Evolutionary conservation across 2,113 vertebrate species (phyloP), one percentile per base, ranked within the genome.

Genomic region (Leptosomus discolor): DNA sequence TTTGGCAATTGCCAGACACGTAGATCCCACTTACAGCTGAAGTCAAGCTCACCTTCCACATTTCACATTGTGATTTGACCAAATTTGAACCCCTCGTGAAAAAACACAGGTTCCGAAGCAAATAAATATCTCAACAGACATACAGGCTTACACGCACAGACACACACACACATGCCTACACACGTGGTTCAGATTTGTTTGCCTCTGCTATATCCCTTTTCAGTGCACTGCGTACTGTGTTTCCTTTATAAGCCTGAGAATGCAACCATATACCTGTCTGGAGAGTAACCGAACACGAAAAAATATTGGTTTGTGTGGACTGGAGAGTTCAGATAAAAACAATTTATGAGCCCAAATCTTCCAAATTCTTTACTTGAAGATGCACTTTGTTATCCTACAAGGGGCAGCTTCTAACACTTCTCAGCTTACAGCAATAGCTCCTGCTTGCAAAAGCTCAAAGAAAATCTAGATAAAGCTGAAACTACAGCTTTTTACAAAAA

Each of bases 271-370:
- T 97, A 97, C 89, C 96, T 97, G 97, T 94, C 95, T 96, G 73
- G 57, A 97, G 50, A 95, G 90, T 93, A 96, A 96, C 87, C 68
- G 95, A 97, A 97, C 96, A 95, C 90, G 96, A 97, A 96, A 97
- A 97, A 97, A 97, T 97, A 97, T 94, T 93, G 87, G 82, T 81
- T 96, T 92, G 91, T 95, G 94, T 58, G 82, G 87, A 95, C 91
- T 81, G 81, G 68, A 90, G 96, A 92, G 96, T 92, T 97, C 95
- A 96, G 96, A 96, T 95, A 97, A 97, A 97, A 97, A 95, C 90
- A 97, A 97, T 97, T 97, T 97, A 97, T 95, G 96, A 94, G 82
- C 57, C 71, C 87, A 97, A 95, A 96, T 95, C 96, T 94, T 97
- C 95, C 81, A 93, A 92, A 97, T 97, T 97, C 94, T 95, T 97